These are phyloP conservation scores for Takifugu rubripes DNA, from an alignment of 2,797 vertebrate genomes.

Conservation along the genomic window DNA sequence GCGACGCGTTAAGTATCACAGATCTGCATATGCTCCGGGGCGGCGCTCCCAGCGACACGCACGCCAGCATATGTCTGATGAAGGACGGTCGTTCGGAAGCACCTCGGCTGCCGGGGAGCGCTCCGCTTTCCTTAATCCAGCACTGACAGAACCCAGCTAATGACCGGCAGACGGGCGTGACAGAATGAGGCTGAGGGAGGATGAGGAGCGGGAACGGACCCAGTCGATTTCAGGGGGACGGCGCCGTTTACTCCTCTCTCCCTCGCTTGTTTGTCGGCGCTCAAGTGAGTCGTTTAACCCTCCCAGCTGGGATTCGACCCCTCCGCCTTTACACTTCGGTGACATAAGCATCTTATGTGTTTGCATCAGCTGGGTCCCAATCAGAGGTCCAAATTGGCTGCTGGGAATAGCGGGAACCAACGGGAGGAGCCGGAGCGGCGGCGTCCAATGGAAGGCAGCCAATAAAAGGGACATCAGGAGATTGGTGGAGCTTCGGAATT, in stretches of 20 bases:
- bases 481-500: conserved; percentile 50
- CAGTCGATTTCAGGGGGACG: background rate
- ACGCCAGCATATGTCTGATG: conserved; percentile 57
- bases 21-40: conserved; percentile 62
- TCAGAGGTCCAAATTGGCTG: conserved; percentile 27
- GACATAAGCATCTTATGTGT: too few relatives aligned
- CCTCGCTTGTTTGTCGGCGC: conserved; percentile 35
- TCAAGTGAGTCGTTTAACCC: conserved; percentile 44
- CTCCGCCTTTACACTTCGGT: background rate
- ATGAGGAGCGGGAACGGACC: conserved; percentile 29
- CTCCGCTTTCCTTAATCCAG: conserved; percentile 37
- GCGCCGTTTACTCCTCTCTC: conserved; percentile 11
- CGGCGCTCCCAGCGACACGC: conserved; percentile 32
- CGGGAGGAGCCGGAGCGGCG: conserved; percentile 29
- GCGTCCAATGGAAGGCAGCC: conserved; percentile 21
- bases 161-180: conserved; percentile 53
- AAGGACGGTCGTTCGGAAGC: conserved; percentile 64
- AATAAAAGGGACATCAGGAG: conserved; percentile 43
- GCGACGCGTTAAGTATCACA: conserved; percentile 57
- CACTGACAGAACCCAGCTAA: conserved; percentile 47
- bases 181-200: conserved; percentile 48
- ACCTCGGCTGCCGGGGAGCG: conserved; percentile 36
- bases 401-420: conserved; percentile 31
- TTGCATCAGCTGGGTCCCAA: conserved; percentile 24
- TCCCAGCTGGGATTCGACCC: conserved; percentile 62